Conservation (phyloP, 2,888 invertebrate species). For the Abscondita cerata region DNA sequence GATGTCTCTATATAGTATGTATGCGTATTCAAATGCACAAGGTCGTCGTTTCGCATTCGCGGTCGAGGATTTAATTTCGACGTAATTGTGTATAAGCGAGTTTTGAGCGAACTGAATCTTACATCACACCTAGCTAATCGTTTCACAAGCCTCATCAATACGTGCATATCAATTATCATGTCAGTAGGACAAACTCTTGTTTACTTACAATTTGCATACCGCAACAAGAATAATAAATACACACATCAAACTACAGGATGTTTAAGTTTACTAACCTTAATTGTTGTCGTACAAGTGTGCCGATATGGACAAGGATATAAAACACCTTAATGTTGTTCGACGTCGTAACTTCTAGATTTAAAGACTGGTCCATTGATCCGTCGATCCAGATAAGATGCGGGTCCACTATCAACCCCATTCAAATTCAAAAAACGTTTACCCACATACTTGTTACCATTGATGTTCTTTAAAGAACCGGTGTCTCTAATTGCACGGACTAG, state of each 20-base stretch:
- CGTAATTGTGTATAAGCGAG: too few species aligned
- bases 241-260: not conserved
- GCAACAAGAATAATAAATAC: too few species aligned
- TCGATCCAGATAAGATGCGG: constrained; percentile 52
- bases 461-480: constrained; percentile 44
- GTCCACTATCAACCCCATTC: constrained; percentile 34
- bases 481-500: constrained; percentile 48
- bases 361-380: constrained; percentile 43
- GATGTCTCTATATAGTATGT: too few species aligned
- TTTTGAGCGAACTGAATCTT: too few species aligned
- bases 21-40: too few species aligned
- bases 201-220: not conserved
- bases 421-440: constrained; percentile 36
- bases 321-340: not conserved
- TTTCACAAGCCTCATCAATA: not conserved
- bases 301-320: constrained; percentile 52
- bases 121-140: too few species aligned
- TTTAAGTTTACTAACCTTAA: constrained; percentile 41
- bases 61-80: too few species aligned
- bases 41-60: too few species aligned
- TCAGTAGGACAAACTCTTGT: constrained; percentile 1
- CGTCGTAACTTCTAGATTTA: not conserved
- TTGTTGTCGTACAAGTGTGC: constrained; percentile 42
- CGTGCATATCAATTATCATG: not conserved
- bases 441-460: constrained; percentile 39